Percentiles rank a stretch among this genome's conserved stretches.
Conservation (phyloP, 2,888 invertebrate species). For the Tetranychus truncatus region DNA sequence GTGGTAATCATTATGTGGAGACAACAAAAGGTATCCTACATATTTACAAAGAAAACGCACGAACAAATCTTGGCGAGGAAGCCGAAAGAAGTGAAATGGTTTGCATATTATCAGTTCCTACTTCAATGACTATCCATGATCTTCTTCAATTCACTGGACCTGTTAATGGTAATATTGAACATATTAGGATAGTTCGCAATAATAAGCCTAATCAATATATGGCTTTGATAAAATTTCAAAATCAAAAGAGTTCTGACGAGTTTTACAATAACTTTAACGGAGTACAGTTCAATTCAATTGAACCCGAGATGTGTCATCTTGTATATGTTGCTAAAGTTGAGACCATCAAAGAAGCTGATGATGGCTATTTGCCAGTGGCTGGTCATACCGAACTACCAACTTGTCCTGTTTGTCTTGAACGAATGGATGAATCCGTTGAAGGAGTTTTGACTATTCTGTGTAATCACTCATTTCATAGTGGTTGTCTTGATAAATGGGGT, state of each 20-base stretch:
- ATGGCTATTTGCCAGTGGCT: constrained; percentile 37
- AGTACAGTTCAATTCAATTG: constrained; percentile 73
- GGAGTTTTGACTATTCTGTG: constrained; percentile 92
- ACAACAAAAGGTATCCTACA: constrained; percentile 90
- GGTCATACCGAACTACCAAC: constrained; percentile 87
- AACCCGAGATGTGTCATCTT: constrained; percentile 75
- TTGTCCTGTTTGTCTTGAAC: constrained; percentile 87
- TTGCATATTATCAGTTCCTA: constrained; percentile 72
- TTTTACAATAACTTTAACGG: constrained; percentile 87
- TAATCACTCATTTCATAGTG: constrained; percentile 92
- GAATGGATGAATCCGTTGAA: constrained; percentile 87
- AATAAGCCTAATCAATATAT: constrained; percentile 84
- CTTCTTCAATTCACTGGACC: constrained; percentile 81
- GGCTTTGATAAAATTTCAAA: constrained; percentile 67
- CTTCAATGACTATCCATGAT: constrained; percentile 77
- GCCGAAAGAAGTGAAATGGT: constrained; percentile 52
- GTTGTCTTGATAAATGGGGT: constrained; percentile 86
- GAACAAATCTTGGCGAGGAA: constrained; percentile 41
- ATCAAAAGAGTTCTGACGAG: constrained; percentile 50
- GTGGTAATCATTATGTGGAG: constrained; percentile 92
- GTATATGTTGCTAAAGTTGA: constrained; percentile 89
- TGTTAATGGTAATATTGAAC: constrained; percentile 64
- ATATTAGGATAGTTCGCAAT: constrained; percentile 74
- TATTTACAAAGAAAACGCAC: constrained; percentile 60
- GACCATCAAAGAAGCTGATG: constrained; percentile 48